Evolutionary conservation across 2,888 invertebrate species (phyloP).

Genomic region (Ichneumoninae sp.): DNA sequence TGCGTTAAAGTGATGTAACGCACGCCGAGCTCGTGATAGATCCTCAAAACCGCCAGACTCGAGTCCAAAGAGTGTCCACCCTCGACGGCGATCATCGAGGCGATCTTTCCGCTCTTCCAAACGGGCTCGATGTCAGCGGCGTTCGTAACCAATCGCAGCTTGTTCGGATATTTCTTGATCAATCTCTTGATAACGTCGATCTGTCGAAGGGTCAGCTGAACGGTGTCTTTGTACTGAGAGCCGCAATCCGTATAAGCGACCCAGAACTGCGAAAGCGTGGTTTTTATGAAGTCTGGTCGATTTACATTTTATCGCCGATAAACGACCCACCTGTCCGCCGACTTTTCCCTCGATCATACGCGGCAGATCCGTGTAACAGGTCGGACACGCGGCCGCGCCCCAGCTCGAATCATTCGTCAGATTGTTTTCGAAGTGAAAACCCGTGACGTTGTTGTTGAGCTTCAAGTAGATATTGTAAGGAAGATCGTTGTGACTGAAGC

Average conservation of each 20-base stretch:
- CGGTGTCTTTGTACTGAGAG: constrained; percentile 86
- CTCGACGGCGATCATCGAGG: constrained; percentile 87
- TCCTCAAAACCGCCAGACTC: constrained; percentile 85
- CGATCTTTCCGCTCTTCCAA: constrained; percentile 85
- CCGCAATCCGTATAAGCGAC: constrained; percentile 86
- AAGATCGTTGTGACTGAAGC: constrained; percentile 85
- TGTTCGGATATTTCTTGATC: constrained; percentile 83
- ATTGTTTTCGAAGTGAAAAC: constrained; percentile 82
- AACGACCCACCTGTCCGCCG: constrained; percentile 85
- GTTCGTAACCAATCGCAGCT: constrained; percentile 82
- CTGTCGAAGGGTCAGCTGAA: constrained; percentile 86
- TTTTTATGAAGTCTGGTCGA: neutral
- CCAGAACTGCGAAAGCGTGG: constrained; percentile 85
- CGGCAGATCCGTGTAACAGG: constrained; percentile 86
- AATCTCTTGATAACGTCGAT: constrained; percentile 87
- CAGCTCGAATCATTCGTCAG: constrained; percentile 82
- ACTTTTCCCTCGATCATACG: constrained; percentile 85
- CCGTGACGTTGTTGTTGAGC: constrained; percentile 82
- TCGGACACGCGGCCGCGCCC: constrained; percentile 78
- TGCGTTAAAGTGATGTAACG: constrained; percentile 88
- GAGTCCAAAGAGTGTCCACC: constrained; percentile 88
- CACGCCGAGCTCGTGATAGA: constrained; percentile 87
- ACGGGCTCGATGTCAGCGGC: constrained; percentile 79
- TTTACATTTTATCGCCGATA: neutral
- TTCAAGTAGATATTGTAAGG: constrained; percentile 83